Percentiles rank a stretch among this genome's conserved stretches.
Evolutionary conservation across 2,113 vertebrate species (phyloP).

Genomic region (Dromiciops gliroides): DNA sequence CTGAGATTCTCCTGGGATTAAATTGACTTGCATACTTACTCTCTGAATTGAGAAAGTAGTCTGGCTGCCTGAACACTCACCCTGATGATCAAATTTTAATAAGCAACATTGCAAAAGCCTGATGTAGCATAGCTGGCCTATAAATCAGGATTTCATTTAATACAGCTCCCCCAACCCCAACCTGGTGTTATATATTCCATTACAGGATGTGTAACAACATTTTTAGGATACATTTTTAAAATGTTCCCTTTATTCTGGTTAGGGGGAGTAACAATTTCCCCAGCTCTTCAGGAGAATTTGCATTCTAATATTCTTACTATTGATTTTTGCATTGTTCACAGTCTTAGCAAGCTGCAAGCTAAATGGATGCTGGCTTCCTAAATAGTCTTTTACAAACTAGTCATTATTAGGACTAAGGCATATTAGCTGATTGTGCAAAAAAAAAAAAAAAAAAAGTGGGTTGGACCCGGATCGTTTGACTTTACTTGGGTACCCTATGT

Average conservation of each 20-base stretch:
- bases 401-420: conserved; percentile 14
- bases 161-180: neutral
- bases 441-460: neutral
- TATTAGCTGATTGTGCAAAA: neutral
- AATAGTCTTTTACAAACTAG: neutral
- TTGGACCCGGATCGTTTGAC: neutral
- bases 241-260: conserved; percentile 8
- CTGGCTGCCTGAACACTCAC: neutral
- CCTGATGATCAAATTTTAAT: neutral
- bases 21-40: neutral
- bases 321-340: conserved; percentile 31
- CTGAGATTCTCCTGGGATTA: neutral
- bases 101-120: neutral
- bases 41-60: neutral
- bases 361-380: neutral
- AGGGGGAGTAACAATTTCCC: neutral
- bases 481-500: neutral
- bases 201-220: neutral
- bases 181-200: neutral
- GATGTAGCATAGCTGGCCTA: neutral
- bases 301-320: neutral
- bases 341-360: neutral
- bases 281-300: neutral
- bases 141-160: neutral
- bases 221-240: neutral